These are phyloP conservation scores for Diarsia brunnea DNA, from an alignment of 2,888 invertebrate species.

Conservation along the genomic window DNA sequence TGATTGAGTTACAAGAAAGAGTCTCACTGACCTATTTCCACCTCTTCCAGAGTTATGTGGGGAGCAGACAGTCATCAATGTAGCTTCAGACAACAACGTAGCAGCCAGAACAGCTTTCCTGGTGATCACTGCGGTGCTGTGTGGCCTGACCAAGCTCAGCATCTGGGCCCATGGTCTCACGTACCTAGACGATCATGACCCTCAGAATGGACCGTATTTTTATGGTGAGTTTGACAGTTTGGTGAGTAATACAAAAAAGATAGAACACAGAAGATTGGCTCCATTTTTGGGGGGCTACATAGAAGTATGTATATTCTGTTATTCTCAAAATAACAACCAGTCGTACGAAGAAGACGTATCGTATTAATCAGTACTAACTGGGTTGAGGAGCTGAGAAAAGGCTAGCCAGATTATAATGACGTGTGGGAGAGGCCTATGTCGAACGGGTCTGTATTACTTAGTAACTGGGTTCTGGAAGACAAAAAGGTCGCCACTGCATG, in stretches of 20 bases:
- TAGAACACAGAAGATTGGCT: not conserved
- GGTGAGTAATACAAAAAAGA: not conserved
- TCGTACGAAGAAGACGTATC: not conserved
- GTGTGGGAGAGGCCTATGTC: too few species aligned
- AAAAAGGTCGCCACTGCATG: too few species aligned
- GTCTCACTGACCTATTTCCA: not conserved
- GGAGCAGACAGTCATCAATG: constrained; percentile 44
- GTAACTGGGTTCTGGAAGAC: too few species aligned
- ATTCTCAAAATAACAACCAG: not conserved
- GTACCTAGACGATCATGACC: constrained; percentile 84
- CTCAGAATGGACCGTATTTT: constrained; percentile 83
- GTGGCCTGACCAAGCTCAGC: constrained; percentile 80
- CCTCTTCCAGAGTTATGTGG: constrained; percentile 78
- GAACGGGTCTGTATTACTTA: too few species aligned
- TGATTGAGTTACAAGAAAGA: not conserved
- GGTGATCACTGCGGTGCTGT: constrained; percentile 76
- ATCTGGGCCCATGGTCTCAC: constrained; percentile 85
- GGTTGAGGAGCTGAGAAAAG: too few species aligned
- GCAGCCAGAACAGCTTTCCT: constrained; percentile 72
- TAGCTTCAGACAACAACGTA: constrained; percentile 40
- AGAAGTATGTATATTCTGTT: not conserved
- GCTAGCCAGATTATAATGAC: too few species aligned
- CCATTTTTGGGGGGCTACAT: not conserved
- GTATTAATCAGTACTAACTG: not conserved
- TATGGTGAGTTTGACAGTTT: constrained; percentile 84